Evolutionary conservation across 2,888 invertebrate species (phyloP).

Genomic region (Xanthia togata): DNA sequence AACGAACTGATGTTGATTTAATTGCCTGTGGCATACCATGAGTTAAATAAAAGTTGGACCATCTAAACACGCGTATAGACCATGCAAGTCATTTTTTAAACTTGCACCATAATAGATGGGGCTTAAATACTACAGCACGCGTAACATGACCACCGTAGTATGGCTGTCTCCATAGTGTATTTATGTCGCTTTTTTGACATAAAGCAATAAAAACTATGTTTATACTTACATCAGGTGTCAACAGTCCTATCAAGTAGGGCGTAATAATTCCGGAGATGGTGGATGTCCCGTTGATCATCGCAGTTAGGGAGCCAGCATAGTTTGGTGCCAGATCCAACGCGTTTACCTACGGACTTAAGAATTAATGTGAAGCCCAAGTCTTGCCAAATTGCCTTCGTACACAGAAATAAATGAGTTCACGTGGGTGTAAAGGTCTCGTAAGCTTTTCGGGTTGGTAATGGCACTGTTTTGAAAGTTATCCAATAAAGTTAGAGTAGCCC

Average conservation of each 20-base stretch:
- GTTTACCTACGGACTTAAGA: constrained; percentile 86
- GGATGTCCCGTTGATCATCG: constrained; percentile 92
- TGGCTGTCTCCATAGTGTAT: background rate
- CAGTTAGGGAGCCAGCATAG: constrained; percentile 92
- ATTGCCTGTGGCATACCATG: too few relatives aligned
- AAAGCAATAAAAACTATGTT: background rate
- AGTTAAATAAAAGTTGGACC: too few relatives aligned
- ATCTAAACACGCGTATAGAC: too few relatives aligned
- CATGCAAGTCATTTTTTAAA: too few relatives aligned
- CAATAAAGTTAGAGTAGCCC: background rate
- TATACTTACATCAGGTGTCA: constrained; percentile 91
- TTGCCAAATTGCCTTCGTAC: constrained; percentile 40
- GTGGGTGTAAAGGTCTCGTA: constrained; percentile 17
- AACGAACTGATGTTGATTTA: too few relatives aligned
- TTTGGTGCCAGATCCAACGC: constrained; percentile 92
- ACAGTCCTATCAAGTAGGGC: constrained; percentile 91
- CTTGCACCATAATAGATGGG: too few relatives aligned
- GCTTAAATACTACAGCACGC: too few relatives aligned
- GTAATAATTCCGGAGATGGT: constrained; percentile 92
- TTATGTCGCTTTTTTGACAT: background rate
- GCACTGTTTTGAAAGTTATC: constrained; percentile 30
- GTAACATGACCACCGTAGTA: background rate
- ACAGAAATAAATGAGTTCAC: constrained; percentile 37
- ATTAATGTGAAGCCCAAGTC: constrained; percentile 17
- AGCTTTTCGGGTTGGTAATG: background rate